phyloP scores from a whole-genome alignment of 2,888 invertebrate genomes.

The Brachylomia viminalis region DNA sequence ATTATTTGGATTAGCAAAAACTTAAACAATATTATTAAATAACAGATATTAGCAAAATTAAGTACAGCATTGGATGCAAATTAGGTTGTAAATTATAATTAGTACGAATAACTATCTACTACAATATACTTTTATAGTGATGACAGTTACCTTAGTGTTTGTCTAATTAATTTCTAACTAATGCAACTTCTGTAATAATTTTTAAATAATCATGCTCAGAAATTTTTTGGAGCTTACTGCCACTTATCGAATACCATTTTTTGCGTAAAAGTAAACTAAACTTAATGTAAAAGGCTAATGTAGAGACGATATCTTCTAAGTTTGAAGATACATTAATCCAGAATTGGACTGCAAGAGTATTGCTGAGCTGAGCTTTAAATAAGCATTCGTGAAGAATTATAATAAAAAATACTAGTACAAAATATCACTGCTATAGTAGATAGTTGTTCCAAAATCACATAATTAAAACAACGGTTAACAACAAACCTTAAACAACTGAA shows the following conservation, averaged over 20 bases:
- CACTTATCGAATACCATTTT: background rate
- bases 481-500: conserved; percentile 66
- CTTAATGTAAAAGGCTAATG: background rate
- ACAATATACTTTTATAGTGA: background rate
- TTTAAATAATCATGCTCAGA: too few species aligned
- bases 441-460: conserved; percentile 43
- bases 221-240: background rate
- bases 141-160: background rate
- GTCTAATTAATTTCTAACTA: background rate
- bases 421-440: conserved; percentile 32
- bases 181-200: too few species aligned
- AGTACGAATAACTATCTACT: conserved; percentile 52
- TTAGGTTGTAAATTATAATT: conserved; percentile 48
- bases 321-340: background rate
- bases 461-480: conserved; percentile 61
- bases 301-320: background rate
- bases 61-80: conserved; percentile 59
- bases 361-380: background rate
- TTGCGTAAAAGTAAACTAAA: background rate
- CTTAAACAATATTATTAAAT: conserved; percentile 36
- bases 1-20: conserved; percentile 30
- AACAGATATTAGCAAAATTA: conserved; percentile 41
- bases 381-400: too few species aligned
- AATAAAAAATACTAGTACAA: background rate
- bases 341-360: background rate